Evolutionary conservation across 1,140 invertebrate species (phyloP).

Genomic region (Drosophila ohnishii): DNA sequence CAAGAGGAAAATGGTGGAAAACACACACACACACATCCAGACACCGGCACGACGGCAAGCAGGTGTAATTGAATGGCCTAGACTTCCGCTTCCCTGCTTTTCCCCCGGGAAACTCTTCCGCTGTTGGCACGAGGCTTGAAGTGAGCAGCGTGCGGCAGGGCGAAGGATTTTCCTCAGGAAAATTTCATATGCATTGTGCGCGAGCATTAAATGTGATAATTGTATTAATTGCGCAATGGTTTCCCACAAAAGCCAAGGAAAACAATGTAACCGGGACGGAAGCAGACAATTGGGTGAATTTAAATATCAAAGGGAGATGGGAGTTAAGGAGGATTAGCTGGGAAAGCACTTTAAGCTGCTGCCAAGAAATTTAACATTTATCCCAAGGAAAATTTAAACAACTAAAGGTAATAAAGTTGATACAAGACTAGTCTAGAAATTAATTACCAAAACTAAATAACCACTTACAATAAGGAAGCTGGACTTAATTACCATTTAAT

Average conservation of each 20-base stretch:
- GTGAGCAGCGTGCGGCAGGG: slow-evolving; percentile 27
- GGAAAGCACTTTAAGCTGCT: slow-evolving; percentile 1
- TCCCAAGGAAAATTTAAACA: neutral
- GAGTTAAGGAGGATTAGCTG: neutral
- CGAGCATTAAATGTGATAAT: slow-evolving; percentile 70
- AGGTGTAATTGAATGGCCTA: slow-evolving; percentile 77
- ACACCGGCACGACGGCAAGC: slow-evolving; percentile 54
- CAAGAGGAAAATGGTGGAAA: slow-evolving; percentile 17
- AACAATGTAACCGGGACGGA: slow-evolving; percentile 33
- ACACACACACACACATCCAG: slow-evolving; percentile 18
- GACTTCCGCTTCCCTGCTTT: slow-evolving; percentile 10
- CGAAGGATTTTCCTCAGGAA: slow-evolving; percentile 32
- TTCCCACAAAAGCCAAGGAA: slow-evolving; percentile 49
- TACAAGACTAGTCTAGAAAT: neutral
- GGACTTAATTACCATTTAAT: slow-evolving; percentile 46
- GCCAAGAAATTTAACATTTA: neutral
- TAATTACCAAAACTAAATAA: slow-evolving; percentile 29
- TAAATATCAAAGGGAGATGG: slow-evolving; percentile 3
- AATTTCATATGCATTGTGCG: slow-evolving; percentile 70
- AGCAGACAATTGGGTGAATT: slow-evolving; percentile 23
- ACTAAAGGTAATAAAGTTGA: neutral
- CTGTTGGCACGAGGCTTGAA: slow-evolving; percentile 62
- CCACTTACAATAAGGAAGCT: slow-evolving; percentile 2
- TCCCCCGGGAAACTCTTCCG: slow-evolving; percentile 47
- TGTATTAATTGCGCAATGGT: slow-evolving; percentile 69